phyloP scores from a whole-genome alignment of 1,140 invertebrate species.

The Physella acuta region DNA sequence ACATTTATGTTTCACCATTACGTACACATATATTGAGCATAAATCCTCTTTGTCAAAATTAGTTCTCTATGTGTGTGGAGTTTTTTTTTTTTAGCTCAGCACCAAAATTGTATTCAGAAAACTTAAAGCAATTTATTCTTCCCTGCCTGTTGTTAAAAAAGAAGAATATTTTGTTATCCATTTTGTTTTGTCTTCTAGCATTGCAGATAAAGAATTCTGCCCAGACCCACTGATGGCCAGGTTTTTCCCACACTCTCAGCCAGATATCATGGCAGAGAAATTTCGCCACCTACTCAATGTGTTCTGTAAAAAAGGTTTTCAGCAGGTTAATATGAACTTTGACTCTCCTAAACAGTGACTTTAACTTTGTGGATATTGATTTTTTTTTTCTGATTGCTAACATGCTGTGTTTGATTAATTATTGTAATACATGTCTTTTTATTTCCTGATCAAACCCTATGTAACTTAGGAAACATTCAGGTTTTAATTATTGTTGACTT shows the following conservation, averaged over 20 bases:
- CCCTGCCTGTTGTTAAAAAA: neutral
- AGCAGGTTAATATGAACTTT: constrained; percentile 30
- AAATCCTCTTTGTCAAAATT: too few relatives aligned
- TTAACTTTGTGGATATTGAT: neutral
- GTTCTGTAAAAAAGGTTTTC: constrained; percentile 31
- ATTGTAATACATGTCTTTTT: neutral
- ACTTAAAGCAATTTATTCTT: neutral
- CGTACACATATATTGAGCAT: too few relatives aligned
- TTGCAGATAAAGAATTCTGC: constrained; percentile 42
- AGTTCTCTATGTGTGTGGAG: too few relatives aligned
- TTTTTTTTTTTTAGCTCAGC: neutral
- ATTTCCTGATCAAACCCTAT: too few relatives aligned
- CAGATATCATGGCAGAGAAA: constrained; percentile 77
- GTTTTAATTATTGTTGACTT: too few relatives aligned
- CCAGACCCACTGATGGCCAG: constrained; percentile 72
- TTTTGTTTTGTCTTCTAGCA: constrained; percentile 38
- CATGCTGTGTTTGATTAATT: neutral
- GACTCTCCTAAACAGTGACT: neutral
- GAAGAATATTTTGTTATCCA: too few relatives aligned
- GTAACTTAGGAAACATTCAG: too few relatives aligned
- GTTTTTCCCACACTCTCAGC: constrained; percentile 73
- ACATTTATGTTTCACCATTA: too few relatives aligned
- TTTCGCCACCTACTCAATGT: constrained; percentile 63
- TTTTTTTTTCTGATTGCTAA: neutral
- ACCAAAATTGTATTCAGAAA: neutral